Evolutionary conservation across 2,797 vertebrate species (phyloP).

Genomic region (Brachymystax lenok): DNA sequence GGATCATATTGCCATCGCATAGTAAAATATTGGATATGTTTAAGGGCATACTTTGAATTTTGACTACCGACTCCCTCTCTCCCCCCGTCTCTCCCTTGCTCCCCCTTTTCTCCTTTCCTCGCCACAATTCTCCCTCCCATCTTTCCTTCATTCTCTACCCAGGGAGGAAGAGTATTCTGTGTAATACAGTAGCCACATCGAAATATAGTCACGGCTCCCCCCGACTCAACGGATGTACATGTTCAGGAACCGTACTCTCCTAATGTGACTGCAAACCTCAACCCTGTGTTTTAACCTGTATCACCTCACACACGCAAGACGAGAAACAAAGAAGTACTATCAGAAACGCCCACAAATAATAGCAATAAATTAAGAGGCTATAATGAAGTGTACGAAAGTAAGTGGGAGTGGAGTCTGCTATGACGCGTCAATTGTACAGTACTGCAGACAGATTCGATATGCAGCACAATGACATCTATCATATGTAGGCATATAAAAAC

Average conservation of each 20-base stretch:
- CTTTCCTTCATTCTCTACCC: conserved; percentile 30
- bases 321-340: conserved; percentile 45
- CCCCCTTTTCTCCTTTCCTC: conserved; percentile 29
- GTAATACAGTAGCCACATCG: conserved; percentile 55
- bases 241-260: conserved; percentile 49
- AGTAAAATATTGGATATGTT: conserved; percentile 45
- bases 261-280: conserved; percentile 50
- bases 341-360: conserved; percentile 39
- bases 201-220: conserved; percentile 58
- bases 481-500: not conserved
- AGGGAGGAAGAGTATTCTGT: conserved; percentile 46
- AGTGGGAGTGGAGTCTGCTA: not conserved
- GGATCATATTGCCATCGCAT: conserved; percentile 40
- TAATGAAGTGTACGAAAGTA: not conserved
- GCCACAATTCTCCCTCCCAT: conserved; percentile 40
- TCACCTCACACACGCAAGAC: conserved; percentile 26
- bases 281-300: conserved; percentile 48
- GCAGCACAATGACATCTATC: not conserved
- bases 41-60: conserved; percentile 37
- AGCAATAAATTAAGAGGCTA: not conserved
- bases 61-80: conserved; percentile 28
- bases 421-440: not conserved
- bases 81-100: conserved; percentile 18
- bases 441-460: not conserved
- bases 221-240: conserved; percentile 50